Conservation (phyloP, 30 jellyfish, hydroid and myxozoan genomes). For the Turritopsis rubra region DNA sequence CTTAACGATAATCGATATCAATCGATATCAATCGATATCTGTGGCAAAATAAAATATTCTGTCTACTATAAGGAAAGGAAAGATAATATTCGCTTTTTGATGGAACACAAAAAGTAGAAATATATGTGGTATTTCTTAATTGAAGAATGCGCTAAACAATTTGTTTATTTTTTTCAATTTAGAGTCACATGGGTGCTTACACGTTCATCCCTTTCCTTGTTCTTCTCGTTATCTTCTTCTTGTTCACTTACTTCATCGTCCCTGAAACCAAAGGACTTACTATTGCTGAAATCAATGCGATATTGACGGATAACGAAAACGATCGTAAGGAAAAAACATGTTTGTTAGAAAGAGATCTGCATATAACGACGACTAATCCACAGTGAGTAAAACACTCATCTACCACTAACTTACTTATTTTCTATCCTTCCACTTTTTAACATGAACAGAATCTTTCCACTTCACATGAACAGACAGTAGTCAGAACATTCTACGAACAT, state of each 20-base stretch:
- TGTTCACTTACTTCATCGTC: constrained; percentile 68
- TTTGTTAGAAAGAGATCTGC: not conserved
- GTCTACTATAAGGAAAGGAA: too few species aligned
- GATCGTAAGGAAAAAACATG: not conserved
- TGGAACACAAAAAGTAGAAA: too few species aligned
- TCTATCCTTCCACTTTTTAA: too few species aligned
- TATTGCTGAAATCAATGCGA: constrained; percentile 47
- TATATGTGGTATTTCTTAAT: too few species aligned
- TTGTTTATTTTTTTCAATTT: not conserved
- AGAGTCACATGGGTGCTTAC: constrained; percentile 71
- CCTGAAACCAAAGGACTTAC: constrained; percentile 97
- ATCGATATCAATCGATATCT: too few species aligned
- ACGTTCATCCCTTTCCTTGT: constrained; percentile 89
- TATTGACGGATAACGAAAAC: not conserved
- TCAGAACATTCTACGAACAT: not conserved
- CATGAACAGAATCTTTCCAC: not conserved
- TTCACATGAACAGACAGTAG: not conserved
- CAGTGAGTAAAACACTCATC: not conserved
- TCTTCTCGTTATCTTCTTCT: constrained; percentile 60
- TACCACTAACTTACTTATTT: not conserved
- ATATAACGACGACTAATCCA: not conserved
- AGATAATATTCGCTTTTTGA: too few species aligned
- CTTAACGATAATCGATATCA: too few species aligned
- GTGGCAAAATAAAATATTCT: too few species aligned
- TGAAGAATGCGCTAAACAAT: not conserved